Conservation (phyloP, 2,888 invertebrate species). For the Aphodius sticticus region DNA sequence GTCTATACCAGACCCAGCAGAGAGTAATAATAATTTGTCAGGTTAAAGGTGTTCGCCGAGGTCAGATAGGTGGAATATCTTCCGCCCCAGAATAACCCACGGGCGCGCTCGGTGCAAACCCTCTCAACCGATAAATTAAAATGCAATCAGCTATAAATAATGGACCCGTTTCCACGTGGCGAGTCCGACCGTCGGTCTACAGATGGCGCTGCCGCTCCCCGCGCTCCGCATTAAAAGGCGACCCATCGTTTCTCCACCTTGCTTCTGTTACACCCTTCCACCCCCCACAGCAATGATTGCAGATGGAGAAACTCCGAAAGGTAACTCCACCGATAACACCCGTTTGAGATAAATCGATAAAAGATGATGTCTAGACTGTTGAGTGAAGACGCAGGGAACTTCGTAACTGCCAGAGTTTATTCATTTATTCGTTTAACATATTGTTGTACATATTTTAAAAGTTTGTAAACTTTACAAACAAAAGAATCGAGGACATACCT, state of each 20-base stretch:
- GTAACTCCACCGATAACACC: not conserved
- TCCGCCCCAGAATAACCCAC: not conserved
- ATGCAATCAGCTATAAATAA: constrained; percentile 56
- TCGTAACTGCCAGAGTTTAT: too few relatives aligned
- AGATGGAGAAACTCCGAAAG: not conserved
- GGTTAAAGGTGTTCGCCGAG: not conserved
- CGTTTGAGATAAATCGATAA: not conserved
- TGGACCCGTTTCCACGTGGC: constrained; percentile 51
- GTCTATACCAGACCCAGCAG: not conserved
- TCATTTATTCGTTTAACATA: too few relatives aligned
- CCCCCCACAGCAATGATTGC: not conserved
- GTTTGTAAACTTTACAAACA: too few relatives aligned
- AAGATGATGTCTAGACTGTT: not conserved
- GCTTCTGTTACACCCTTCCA: not conserved
- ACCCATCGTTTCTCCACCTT: not conserved
- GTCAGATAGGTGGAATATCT: constrained; percentile 4
- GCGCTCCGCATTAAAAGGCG: not conserved
- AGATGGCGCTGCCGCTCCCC: not conserved
- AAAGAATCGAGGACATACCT: too few relatives aligned
- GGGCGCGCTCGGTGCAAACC: not conserved
- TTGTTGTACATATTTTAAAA: not conserved
- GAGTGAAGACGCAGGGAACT: too few relatives aligned
- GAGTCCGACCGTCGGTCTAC: constrained; percentile 33
- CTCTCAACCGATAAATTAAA: constrained; percentile 54
- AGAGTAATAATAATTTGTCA: not conserved